phyloP scores from a whole-genome alignment of 35 echinoderm and acorn worm genomes.

The Ptychodera flava region DNA sequence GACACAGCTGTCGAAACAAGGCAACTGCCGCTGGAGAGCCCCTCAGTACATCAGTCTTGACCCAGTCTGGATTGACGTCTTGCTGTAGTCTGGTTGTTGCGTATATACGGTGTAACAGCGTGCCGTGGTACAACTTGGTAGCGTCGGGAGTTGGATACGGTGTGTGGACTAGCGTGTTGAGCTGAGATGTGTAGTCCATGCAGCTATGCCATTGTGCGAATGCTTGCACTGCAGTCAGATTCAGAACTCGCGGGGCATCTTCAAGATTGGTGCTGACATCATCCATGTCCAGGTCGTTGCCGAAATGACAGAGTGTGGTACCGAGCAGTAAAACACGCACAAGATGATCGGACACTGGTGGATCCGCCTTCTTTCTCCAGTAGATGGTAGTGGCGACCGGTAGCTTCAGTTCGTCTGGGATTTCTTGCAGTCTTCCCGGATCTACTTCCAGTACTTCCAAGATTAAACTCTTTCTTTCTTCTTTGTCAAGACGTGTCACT shows the following conservation, averaged over 20 bases:
- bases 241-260: neutral
- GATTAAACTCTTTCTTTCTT: neutral
- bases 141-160: neutral
- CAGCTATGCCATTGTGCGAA: constrained; percentile 12
- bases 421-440: neutral
- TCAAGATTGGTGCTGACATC: neutral
- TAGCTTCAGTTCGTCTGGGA: neutral
- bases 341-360: neutral
- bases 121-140: neutral
- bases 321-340: constrained; percentile 4
- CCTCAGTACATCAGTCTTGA: too few relatives aligned
- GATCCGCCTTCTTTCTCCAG: constrained; percentile 14
- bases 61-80: neutral
- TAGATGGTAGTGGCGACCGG: constrained; percentile 3
- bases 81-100: neutral
- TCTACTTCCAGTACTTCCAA: neutral
- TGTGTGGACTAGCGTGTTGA: neutral
- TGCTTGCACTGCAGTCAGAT: neutral
- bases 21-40: too few relatives aligned
- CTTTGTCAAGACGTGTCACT: neutral
- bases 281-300: neutral
- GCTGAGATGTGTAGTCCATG: neutral
- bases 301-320: neutral
- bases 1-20: too few relatives aligned
- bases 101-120: neutral